Base-by-base conservation (phyloP, 2,113 vertebrate species). In the Neodontobutis hainanensis region DNA sequence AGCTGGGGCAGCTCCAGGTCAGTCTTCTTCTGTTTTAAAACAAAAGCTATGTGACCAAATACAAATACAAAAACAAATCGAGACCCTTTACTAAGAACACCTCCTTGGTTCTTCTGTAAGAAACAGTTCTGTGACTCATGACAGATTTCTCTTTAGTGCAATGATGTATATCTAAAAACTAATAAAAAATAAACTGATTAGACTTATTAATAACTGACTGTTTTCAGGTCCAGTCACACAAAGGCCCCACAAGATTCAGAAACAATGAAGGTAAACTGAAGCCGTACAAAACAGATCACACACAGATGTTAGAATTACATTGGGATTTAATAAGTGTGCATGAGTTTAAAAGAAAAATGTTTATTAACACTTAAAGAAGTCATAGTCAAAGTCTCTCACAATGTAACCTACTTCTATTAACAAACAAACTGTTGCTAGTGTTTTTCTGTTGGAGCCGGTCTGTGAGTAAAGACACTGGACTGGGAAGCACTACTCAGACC, bases 1-100 rank as follows among this genome's bases (percentile, higher is more conserved):
- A 60, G 47, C 89, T 92, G 4, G 78, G 66, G 42, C 84, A 79
- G 42, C 79, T 92, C 44, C 84, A 92, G 90, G 92, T 93, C 56
- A 74, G 70, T 15, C 48, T 19, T 55, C 14, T 16, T 6, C 10
- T 11, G 8, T 46, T 12, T 34, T 40, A 5, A 3, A 8, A n/a
- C 3, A 6, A 5, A 47, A 5, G 2, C 8, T 3, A 27, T 16
- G 12, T 51, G 4, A 14, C 45, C 44, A 4, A 53, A n/a, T n/a
- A n/a, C n/a, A n/a, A n/a, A n/a, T n/a, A n/a, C n/a, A n/a, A n/a
- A 27, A 6, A 3, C 6, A 6, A 2, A 43, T 43, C 10, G 42
- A 27, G 19, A 27, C 19, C 3, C 19, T 40, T 27, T 3, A 27
- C 19, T 27, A 27, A 27, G 19, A 27, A 1, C 19, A 27, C 19